Conservation (phyloP, 2,113 vertebrate genomes). For the Ochotona princeps region DNA sequence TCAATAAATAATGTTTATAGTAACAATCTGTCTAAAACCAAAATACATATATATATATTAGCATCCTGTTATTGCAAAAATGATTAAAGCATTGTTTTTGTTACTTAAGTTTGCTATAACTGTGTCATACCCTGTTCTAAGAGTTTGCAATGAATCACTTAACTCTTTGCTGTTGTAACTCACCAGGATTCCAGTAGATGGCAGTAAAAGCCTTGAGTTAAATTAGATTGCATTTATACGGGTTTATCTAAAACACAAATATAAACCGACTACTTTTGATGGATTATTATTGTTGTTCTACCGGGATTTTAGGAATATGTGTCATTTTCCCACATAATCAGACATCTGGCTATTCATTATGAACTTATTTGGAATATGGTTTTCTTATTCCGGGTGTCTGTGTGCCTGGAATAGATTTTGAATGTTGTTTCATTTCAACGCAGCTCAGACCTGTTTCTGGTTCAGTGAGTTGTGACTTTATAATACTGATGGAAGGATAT, state of each 20-base stretch:
- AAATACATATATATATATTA: no score
- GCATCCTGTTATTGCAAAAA: background rate
- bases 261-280: conserved; percentile 55
- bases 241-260: conserved; percentile 58
- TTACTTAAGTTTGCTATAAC: background rate
- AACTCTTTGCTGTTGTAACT: conserved; percentile 31
- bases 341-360: conserved; percentile 70
- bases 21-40: background rate
- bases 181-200: conserved; percentile 69
- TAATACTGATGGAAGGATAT: conserved; percentile 23
- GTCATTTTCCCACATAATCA: conserved; percentile 49
- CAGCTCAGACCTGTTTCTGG: conserved; percentile 52
- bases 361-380: conserved; percentile 50
- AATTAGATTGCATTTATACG: background rate
- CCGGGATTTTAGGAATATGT: conserved; percentile 69
- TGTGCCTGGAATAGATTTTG: conserved; percentile 51
- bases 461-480: conserved; percentile 66
- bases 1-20: conserved; percentile 43
- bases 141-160: background rate
- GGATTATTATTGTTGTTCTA: conserved; percentile 63
- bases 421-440: conserved; percentile 63
- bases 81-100: conserved; percentile 32
- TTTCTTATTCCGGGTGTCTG: conserved; percentile 37
- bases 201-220: conserved; percentile 55
- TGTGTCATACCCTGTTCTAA: conserved; percentile 41